Evolutionary conservation across 2,113 vertebrate species (phyloP).

Genomic region (Cricetomys ansorgei): DNA sequence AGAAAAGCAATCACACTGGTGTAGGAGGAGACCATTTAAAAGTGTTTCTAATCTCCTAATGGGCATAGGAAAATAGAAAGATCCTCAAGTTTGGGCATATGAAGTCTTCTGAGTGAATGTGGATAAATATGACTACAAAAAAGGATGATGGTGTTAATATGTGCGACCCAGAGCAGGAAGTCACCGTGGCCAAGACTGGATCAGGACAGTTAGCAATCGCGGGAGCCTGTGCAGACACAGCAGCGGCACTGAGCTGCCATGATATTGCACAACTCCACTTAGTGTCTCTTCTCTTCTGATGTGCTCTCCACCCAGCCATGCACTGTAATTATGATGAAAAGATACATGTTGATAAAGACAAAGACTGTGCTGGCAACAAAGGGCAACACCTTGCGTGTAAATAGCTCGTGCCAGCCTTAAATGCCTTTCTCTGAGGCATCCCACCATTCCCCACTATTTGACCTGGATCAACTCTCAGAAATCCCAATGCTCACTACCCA

Average conservation of each 20-base stretch:
- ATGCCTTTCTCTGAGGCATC: not conserved
- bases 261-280: conserved; percentile 40
- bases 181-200: not conserved
- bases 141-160: not conserved
- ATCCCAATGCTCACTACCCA: not conserved
- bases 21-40: not conserved
- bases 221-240: not conserved
- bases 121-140: not conserved
- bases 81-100: not conserved
- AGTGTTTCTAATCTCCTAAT: not conserved
- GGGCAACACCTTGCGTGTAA: conserved; percentile 41
- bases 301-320: conserved; percentile 24
- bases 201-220: conserved; percentile 56
- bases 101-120: not conserved
- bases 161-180: conserved; percentile 14
- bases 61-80: not conserved
- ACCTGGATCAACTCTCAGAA: not conserved
- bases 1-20: not conserved
- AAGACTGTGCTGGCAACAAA: conserved; percentile 57
- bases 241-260: not conserved
- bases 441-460: conserved; percentile 38
- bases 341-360: conserved; percentile 60
- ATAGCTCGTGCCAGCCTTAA: conserved; percentile 42
- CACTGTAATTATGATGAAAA: conserved; percentile 70
- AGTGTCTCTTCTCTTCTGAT: conserved; percentile 30